Base-by-base conservation (phyloP, 1,140 invertebrate species). In the Pseudoatta argentina region DNA sequence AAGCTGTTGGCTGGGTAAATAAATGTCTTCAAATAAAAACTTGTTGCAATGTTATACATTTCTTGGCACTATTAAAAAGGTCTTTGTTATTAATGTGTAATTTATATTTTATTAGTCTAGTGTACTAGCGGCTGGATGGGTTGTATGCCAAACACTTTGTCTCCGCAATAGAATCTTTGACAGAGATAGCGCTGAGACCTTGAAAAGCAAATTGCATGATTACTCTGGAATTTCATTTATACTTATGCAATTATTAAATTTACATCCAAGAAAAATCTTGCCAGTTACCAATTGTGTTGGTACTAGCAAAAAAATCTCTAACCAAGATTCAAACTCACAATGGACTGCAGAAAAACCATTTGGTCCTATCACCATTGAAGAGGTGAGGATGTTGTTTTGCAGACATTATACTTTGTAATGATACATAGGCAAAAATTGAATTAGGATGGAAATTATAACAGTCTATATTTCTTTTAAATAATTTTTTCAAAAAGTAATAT, bases 1-100 rank as follows among this genome's bases (percentile, higher is more conserved):
- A 94, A 39, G 94, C 94, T 16, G 83, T 94, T 44, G 92, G 93
- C 61, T 94, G 92, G 94, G 94, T 95, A 93, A 90, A 83, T 86
- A 59, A 4, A 3, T 59, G 39, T 72, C 44, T 59, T 27, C 39
- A 48, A 27, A 34, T 7, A 53, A 27, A 10, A 8, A 55, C 18
- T 10, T 73, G n/a, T 83, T n/a, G 0, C 24, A 21, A 44, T 72
- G 55, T 78, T 57, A 34, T 30, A 14, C 51, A 61, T 24, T 34
- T 18, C 0, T 8, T 48, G 21, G 61, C 18, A 51, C 34, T 16
- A 10, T 27, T 48, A 24, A 30, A 67, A 14, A 21, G 18, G 18
- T 21, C 21, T 53, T n/a, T 34, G 10, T 34, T 10, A 21, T 27
- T 53, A 85, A 78, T 27, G 66, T 51, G 18, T 27, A 30, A 44